phyloP scores from a whole-genome alignment of 2,888 invertebrate genomes.

The Andrena marginata region DNA sequence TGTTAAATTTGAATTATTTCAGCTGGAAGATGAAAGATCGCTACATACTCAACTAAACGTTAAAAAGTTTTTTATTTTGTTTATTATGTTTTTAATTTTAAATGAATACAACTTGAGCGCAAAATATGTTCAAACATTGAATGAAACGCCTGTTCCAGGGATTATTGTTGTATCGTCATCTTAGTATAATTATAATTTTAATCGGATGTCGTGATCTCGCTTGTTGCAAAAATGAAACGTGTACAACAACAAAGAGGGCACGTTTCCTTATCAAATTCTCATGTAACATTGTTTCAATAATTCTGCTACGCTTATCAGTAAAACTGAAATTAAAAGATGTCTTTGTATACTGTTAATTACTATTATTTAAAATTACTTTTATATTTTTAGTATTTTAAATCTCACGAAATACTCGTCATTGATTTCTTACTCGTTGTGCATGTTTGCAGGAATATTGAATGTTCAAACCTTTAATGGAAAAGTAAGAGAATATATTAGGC shows the following conservation, averaged over 20 bases:
- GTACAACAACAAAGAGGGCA: constrained; percentile 4
- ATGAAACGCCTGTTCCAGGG: constrained; percentile 47
- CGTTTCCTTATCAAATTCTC: constrained; percentile 41
- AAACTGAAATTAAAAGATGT: constrained; percentile 56
- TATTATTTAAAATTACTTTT: constrained; percentile 26
- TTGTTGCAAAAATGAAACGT: constrained; percentile 54
- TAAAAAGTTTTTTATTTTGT: constrained; percentile 71
- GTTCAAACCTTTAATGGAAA: background rate
- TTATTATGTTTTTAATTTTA: constrained; percentile 65
- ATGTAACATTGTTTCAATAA: constrained; percentile 61
- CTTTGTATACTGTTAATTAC: constrained; percentile 44
- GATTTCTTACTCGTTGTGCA: constrained; percentile 18
- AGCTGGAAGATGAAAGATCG: constrained; percentile 67
- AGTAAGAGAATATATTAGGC: background rate
- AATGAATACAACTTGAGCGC: constrained; percentile 45
- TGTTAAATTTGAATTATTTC: constrained; percentile 67
- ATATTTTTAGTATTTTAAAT: constrained; percentile 24
- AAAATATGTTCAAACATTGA: constrained; percentile 52
- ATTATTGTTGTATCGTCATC: constrained; percentile 57
- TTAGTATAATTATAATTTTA: constrained; percentile 76
- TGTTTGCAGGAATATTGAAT: constrained; percentile 19
- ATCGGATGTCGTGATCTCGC: constrained; percentile 73
- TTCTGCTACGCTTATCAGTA: constrained; percentile 63
- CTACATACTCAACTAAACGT: constrained; percentile 67
- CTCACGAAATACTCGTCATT: constrained; percentile 1